A percentile compares a stretch with the other conserved stretches of the same genome.
These are phyloP conservation scores for Catocala sponsa DNA, from an alignment of 2,888 invertebrate species.

Conservation along the genomic window DNA sequence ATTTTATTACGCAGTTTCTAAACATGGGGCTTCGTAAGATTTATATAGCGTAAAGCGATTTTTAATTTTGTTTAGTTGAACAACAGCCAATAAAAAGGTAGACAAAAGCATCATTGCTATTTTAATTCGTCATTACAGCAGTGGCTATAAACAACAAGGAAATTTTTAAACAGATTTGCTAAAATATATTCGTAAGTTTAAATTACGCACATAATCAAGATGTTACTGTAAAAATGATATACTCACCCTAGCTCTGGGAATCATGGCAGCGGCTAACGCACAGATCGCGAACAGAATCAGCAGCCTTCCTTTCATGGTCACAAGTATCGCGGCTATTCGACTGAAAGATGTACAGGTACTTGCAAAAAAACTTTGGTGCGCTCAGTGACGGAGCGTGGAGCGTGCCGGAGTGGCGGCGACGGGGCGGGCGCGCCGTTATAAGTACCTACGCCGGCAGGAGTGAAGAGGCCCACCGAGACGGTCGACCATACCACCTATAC, in stretches of 20 bases:
- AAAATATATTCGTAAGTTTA: too few relatives aligned
- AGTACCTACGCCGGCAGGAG: slow-evolving; percentile 50
- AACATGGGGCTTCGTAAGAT: too few relatives aligned
- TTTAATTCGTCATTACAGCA: too few relatives aligned
- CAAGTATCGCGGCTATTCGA: background rate
- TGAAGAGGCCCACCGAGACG: slow-evolving; percentile 44
- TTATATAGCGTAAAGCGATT: too few relatives aligned
- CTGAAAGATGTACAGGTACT: slow-evolving; percentile 2
- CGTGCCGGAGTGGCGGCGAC: slow-evolving; percentile 66
- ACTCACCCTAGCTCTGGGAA: slow-evolving; percentile 5
- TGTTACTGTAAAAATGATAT: background rate
- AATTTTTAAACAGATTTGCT: too few relatives aligned
- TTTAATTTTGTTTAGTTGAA: too few relatives aligned
- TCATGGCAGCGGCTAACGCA: background rate
- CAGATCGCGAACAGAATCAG: background rate
- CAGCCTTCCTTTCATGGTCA: slow-evolving; percentile 2
- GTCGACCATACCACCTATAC: slow-evolving; percentile 31
- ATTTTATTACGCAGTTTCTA: too few relatives aligned
- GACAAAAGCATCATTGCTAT: too few relatives aligned
- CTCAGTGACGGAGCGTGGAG: slow-evolving; percentile 44
- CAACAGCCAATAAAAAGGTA: background rate
- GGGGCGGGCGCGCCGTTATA: slow-evolving; percentile 58
- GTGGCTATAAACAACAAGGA: too few relatives aligned
- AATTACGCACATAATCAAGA: too few relatives aligned
- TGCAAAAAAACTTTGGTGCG: background rate